Percentiles rank a stretch among this genome's conserved stretches.
These are phyloP conservation scores for Tretioscincus oriximinensis DNA, from an alignment of 2,113 vertebrate species.

Conservation along the genomic window DNA sequence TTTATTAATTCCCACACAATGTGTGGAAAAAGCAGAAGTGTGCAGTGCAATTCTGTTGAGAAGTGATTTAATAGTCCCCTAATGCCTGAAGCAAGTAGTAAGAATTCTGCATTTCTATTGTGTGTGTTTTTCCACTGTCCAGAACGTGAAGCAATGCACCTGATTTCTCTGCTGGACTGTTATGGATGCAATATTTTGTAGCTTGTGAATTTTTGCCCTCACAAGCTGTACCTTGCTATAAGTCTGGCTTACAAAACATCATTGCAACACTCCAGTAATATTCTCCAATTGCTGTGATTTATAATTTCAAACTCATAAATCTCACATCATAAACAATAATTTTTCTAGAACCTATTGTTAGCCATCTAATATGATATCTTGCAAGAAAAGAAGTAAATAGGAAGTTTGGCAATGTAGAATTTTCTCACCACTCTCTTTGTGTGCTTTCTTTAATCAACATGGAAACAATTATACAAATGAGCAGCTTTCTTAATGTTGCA, in stretches of 20 bases:
- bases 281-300: background rate
- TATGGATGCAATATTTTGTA: slow-evolving; percentile 13
- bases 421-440: too few species aligned
- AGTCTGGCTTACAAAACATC: background rate
- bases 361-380: background rate
- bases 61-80: slow-evolving; percentile 67
- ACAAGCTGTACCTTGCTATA: background rate
- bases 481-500: too few species aligned
- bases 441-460: too few species aligned
- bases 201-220: background rate
- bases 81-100: slow-evolving; percentile 47
- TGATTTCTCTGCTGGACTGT: slow-evolving; percentile 27
- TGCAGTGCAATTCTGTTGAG: slow-evolving; percentile 55
- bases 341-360: background rate
- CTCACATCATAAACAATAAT: background rate
- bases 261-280: background rate
- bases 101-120: slow-evolving; percentile 53
- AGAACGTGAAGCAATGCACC: slow-evolving; percentile 1
- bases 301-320: background rate
- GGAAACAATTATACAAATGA: too few species aligned
- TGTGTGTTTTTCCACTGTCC: slow-evolving; percentile 37
- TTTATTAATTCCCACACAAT: slow-evolving; percentile 72
- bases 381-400: background rate
- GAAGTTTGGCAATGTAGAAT: slow-evolving; percentile 29
- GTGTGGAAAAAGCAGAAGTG: slow-evolving; percentile 61